phyloP scores from a whole-genome alignment of 2,113 vertebrate genomes.

The Grallaria varia region DNA sequence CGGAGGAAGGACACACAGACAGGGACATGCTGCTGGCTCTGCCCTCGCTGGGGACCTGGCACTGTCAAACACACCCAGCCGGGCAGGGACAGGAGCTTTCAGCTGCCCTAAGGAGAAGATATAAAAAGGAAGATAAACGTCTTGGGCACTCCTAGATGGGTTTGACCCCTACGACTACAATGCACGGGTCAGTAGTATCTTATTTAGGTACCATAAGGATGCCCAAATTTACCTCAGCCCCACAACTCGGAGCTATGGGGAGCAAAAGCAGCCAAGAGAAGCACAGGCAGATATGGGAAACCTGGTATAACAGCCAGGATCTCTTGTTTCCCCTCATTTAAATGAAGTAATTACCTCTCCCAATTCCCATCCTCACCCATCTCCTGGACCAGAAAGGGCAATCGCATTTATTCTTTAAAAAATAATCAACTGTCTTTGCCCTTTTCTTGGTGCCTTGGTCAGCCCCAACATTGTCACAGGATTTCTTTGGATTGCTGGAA shows the following conservation, averaged over 20 bases:
- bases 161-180: background rate
- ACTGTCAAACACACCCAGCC: background rate
- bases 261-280: too few species aligned
- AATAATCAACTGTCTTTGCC: background rate
- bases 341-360: background rate
- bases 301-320: background rate
- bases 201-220: background rate
- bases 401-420: background rate
- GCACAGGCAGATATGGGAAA: background rate
- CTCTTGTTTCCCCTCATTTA: background rate
- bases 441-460: background rate
- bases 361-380: background rate
- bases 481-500: background rate
- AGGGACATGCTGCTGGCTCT: background rate
- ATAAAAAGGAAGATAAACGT: background rate
- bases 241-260: background rate
- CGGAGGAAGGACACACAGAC: background rate
- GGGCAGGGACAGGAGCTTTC: background rate
- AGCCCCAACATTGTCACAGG: background rate
- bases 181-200: fast-evolving
- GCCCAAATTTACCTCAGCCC: background rate
- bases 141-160: background rate
- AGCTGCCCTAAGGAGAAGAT: background rate
- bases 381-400: background rate
- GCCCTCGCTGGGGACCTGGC: background rate